A percentile compares a stretch with the other conserved stretches of the same genome.
These are phyloP conservation scores for Oreochromis aureus DNA, from an alignment of 2,113 vertebrate species.

Conservation along the genomic window DNA sequence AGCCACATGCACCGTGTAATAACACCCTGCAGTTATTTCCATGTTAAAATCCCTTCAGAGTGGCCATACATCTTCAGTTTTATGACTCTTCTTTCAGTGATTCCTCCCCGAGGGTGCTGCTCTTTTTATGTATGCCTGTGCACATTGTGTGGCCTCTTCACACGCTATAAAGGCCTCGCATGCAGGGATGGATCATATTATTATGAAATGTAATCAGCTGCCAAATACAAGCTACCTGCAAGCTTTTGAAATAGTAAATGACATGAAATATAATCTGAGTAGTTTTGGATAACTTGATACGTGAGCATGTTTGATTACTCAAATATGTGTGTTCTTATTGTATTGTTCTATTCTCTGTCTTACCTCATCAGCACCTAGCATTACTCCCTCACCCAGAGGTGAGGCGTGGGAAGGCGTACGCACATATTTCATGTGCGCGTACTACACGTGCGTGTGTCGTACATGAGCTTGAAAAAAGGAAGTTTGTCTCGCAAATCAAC, in stretches of 20 bases:
- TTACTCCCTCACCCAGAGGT: not conserved
- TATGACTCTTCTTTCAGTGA: constrained; percentile 23
- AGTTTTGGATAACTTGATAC: not conserved
- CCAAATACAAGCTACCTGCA: not conserved
- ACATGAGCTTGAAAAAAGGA: not conserved
- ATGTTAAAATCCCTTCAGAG: constrained; percentile 4
- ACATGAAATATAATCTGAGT: not conserved
- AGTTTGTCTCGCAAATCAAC: not conserved
- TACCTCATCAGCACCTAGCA: not conserved
- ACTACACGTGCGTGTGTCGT: not conserved
- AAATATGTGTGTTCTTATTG: not conserved
- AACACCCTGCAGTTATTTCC: constrained; percentile 13
- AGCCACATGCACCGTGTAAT: not conserved
- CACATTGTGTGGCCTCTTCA: not conserved
- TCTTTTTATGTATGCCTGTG: not conserved
- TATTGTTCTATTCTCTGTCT: not conserved
- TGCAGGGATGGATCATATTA: not conserved
- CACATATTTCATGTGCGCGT: not conserved
- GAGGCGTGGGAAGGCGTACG: not conserved
- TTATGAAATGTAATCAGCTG: not conserved
- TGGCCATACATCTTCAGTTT: constrained; percentile 33
- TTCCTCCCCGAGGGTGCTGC: constrained; percentile 15
- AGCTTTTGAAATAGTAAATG: not conserved
- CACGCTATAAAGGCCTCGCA: not conserved
- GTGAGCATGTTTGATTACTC: not conserved